phyloP scores from a whole-genome alignment of 2,797 vertebrate species.

The Orientallactaga sibirica region DNA sequence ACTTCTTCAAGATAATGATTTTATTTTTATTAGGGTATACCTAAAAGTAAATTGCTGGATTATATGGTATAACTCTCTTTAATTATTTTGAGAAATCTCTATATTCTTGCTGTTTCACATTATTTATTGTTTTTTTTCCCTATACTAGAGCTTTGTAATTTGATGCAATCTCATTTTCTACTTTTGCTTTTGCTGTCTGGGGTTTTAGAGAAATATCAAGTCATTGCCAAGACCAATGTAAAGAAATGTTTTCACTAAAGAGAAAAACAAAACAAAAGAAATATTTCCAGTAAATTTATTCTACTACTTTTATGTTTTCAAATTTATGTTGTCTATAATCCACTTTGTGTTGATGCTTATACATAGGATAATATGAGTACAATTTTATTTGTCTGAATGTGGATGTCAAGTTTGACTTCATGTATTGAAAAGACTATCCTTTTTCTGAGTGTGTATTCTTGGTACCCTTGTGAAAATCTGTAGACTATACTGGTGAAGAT shows the following conservation, averaged over 20 bases:
- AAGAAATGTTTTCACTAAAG: too few relatives aligned
- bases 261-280: too few relatives aligned
- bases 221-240: not conserved
- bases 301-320: not conserved
- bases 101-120: not conserved
- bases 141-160: not conserved
- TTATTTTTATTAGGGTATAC: not conserved
- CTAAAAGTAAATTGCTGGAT: not conserved
- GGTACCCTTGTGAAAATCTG: not conserved
- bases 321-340: not conserved
- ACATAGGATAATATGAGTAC: not conserved
- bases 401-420: not conserved
- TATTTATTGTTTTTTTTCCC: not conserved
- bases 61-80: not conserved
- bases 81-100: not conserved
- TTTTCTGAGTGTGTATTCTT: not conserved
- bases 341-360: not conserved
- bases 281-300: not conserved
- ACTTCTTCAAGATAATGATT: not conserved
- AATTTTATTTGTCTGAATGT: not conserved
- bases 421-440: not conserved
- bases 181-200: not conserved
- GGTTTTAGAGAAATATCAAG: not conserved
- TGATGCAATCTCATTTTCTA: not conserved
- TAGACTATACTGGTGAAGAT: not conserved